Base-by-base conservation (phyloP, 2,113 vertebrate species). In the Boleophthalmus pectinirostris region DNA sequence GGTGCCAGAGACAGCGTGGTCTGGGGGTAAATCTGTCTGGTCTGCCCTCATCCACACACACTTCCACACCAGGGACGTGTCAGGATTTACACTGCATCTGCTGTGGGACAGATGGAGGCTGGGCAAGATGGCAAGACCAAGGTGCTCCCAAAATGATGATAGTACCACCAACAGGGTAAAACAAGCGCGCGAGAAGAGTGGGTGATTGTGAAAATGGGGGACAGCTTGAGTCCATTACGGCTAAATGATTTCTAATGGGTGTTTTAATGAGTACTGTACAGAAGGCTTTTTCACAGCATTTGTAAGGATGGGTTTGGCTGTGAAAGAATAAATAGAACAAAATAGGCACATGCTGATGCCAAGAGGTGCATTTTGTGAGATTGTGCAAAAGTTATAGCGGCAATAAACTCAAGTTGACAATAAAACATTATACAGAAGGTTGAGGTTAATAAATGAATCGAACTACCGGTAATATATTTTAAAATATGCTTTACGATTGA, bases 211-310 rank as follows among this genome's bases (percentile, higher is more conserved):
- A 73, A 53, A 58, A 49, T 64, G 38, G 23, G 14, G 53, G 57
- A 77, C 82, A 85, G 88, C 78, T 87, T 90, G 90, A 78, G 80
- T 84, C 90, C 85, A 92, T 93, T 91, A 90, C 18, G 54, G 76
- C 66, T 51, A 92, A 91, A 83, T 86, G 83, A 87, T 86, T 89
- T 77, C 84, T 92, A 92, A 91, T 87, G 85, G 80, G 29, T 67
- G 77, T 74, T 86, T 88, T 91, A 86, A 89, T 82, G 85, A 74
- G 82, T 74, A 25, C 24, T 72, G 74, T 69, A 73, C 78, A 83
- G 61, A 66, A 45, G 79, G 77, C 67, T 68, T 61, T 84, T 66
- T 66, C 49, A 68, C 61, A 43, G 46, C 73, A 35, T 65, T 65
- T 23, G 68, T 38, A 20, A 46, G 63, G 54, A 23, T 45, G 20